phyloP scores from a whole-genome alignment of 1,140 invertebrate genomes.

The Brachionus paranguensis region DNA sequence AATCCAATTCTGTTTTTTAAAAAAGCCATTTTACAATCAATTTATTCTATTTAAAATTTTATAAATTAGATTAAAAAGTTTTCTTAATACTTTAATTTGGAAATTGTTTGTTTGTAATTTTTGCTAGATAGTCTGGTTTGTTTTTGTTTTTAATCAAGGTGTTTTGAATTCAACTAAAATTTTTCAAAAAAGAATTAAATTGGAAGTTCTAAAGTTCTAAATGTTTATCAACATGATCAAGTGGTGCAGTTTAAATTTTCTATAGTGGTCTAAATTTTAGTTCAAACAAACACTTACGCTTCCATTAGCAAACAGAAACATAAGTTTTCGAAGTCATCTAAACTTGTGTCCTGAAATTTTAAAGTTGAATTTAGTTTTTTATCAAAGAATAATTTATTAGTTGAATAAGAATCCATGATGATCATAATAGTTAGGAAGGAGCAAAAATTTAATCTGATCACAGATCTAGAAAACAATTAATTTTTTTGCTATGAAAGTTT shows the following conservation, averaged over 20 bases:
- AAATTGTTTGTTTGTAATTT: no score
- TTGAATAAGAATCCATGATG: not conserved
- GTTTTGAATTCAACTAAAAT: not conserved
- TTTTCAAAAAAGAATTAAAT: not conserved
- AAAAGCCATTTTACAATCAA: not conserved
- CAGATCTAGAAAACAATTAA: slow-evolving; percentile 18
- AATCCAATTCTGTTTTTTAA: not conserved
- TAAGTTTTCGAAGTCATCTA: not conserved
- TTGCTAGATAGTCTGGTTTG: not conserved
- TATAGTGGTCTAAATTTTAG: not conserved
- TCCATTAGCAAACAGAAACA: not conserved
- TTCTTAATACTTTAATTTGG: no score
- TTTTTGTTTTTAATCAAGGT: not conserved
- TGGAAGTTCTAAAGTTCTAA: not conserved
- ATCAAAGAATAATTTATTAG: not conserved
- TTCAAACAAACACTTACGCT: not conserved
- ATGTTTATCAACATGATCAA: not conserved
- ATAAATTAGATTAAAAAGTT: not conserved
- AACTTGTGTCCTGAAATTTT: not conserved
- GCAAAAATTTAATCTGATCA: not conserved
- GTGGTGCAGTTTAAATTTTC: not conserved
- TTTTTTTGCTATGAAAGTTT: slow-evolving; percentile 14
- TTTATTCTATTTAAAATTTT: not conserved
- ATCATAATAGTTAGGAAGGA: not conserved
- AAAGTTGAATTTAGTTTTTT: not conserved